phyloP scores from a whole-genome alignment of 2,888 invertebrate genomes.

The Scaeva pyrastri region DNA sequence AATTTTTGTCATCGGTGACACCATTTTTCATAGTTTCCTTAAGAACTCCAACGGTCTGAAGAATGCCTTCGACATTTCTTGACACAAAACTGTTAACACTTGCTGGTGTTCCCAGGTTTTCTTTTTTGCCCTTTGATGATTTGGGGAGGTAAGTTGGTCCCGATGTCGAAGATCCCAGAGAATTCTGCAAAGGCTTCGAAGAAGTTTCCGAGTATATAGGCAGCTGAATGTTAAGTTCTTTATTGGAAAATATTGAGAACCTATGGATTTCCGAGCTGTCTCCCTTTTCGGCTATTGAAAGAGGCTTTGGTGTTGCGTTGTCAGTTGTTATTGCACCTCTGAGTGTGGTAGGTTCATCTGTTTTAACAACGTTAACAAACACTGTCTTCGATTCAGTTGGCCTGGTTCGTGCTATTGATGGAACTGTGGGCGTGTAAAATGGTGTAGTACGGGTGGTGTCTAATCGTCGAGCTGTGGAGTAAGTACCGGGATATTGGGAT shows the following conservation, averaged over 20 bases:
- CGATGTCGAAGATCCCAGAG: conserved; percentile 77
- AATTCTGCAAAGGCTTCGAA: conserved; percentile 75
- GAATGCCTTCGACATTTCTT: conserved; percentile 89
- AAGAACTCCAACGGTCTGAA: conserved; percentile 88
- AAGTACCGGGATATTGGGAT: conserved; percentile 78
- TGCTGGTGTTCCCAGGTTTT: conserved; percentile 25
- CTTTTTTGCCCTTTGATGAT: conserved; percentile 48
- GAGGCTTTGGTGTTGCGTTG: conserved; percentile 78
- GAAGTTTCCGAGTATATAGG: conserved; percentile 59
- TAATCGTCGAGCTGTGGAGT: conserved; percentile 81
- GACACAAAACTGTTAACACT: conserved; percentile 83
- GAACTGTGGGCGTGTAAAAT: conserved; percentile 83
- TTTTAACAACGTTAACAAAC: conserved; percentile 78
- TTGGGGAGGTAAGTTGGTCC: conserved; percentile 82
- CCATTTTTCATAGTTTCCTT: conserved; percentile 85
- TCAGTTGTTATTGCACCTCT: conserved; percentile 53
- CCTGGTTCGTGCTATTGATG: conserved; percentile 80
- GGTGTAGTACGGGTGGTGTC: conserved; percentile 82
- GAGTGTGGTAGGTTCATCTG: conserved; percentile 48
- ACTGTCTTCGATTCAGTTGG: conserved; percentile 79
- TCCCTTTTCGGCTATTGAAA: conserved; percentile 80
- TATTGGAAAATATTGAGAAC: conserved; percentile 59
- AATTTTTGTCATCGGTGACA: conserved; percentile 81
- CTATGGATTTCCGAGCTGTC: conserved; percentile 76
- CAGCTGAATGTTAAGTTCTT: conserved; percentile 75